Conservation (phyloP, 2,113 vertebrate genomes). For the Paramisgurnus dabryanus region DNA sequence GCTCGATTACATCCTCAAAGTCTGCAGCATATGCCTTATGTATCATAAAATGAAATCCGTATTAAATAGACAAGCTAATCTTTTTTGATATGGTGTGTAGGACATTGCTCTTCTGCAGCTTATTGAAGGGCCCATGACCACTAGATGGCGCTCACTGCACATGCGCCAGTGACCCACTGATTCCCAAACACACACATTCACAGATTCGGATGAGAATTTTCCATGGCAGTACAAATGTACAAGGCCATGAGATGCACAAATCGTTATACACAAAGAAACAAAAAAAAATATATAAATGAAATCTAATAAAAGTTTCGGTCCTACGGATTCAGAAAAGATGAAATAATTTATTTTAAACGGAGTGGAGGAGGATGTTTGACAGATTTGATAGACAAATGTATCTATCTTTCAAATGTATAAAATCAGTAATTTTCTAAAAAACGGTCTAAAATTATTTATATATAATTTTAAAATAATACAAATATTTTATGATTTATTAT, state of each 20-base stretch:
- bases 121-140: not conserved
- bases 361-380: not conserved
- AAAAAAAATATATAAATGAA: not conserved
- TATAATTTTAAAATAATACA: not conserved
- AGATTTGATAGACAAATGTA: not conserved
- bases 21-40: no score
- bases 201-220: not conserved
- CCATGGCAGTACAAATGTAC: not conserved
- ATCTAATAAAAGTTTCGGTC: not conserved
- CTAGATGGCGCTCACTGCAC: conserved; percentile 20
- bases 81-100: no score
- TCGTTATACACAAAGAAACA: conserved; percentile 4
- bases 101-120: no score
- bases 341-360: not conserved
- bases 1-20: no score
- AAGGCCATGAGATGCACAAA: not conserved
- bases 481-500: not conserved
- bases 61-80: no score
- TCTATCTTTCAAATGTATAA: no score
- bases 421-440: no score
- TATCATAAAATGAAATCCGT: no score
- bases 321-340: no score
- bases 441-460: not conserved
- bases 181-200: not conserved
- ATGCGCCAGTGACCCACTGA: not conserved